These are phyloP conservation scores for Scaptodrosophila lebanonensis DNA, from an alignment of 1,140 invertebrate species.

Conservation along the genomic window DNA sequence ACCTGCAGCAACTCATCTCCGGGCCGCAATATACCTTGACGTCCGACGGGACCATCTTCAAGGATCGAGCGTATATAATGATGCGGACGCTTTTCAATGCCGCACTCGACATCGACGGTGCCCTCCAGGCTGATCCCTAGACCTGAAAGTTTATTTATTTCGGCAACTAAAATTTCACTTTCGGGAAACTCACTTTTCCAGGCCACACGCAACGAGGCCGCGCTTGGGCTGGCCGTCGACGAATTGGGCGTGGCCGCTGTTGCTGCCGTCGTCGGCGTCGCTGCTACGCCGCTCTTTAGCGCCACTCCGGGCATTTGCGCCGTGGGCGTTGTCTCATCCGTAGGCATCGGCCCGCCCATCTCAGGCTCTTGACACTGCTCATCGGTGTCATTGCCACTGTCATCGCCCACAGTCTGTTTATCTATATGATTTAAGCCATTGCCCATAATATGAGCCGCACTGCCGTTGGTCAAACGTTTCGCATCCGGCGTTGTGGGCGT, in stretches of 20 bases:
- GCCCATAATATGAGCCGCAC: slow-evolving; percentile 22
- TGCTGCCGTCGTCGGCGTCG: background rate
- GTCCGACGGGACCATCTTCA: slow-evolving; percentile 91
- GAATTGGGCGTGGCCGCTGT: background rate
- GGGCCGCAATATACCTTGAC: slow-evolving; percentile 86
- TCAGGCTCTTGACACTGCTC: slow-evolving; percentile 64
- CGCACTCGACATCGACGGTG: slow-evolving; percentile 92
- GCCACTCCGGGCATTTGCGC: too few relatives aligned
- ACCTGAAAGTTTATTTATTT: slow-evolving; percentile 90
- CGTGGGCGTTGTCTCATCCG: slow-evolving; percentile 23
- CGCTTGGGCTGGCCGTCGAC: slow-evolving; percentile 54
- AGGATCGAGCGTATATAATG: slow-evolving; percentile 92
- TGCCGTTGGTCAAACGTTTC: slow-evolving; percentile 21
- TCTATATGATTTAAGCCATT: too few relatives aligned
- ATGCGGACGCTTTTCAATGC: slow-evolving; percentile 88
- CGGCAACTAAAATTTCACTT: slow-evolving; percentile 86
- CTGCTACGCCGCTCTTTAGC: background rate
- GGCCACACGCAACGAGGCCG: slow-evolving; percentile 73
- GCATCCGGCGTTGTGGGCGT: slow-evolving; percentile 11
- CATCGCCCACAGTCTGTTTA: too few relatives aligned
- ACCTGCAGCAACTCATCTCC: slow-evolving; percentile 95
- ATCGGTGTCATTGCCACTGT: slow-evolving; percentile 66
- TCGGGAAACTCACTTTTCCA: slow-evolving; percentile 87
- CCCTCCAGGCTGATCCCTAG: slow-evolving; percentile 95
- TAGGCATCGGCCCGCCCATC: slow-evolving; percentile 34